Conservation (phyloP, 1,140 invertebrate genomes). For the Hyles vespertilio region DNA sequence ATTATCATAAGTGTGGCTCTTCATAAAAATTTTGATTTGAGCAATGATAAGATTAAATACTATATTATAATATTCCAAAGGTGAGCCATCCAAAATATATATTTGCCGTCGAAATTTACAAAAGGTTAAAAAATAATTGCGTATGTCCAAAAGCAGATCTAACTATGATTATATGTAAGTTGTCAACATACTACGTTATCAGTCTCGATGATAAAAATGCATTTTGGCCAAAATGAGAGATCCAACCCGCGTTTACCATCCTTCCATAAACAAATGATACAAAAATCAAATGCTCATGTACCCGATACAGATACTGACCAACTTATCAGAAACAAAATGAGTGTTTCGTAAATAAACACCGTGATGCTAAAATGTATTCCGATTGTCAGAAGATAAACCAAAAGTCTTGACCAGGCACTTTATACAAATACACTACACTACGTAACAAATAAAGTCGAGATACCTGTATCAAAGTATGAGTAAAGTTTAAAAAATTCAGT, state of each 20-base stretch:
- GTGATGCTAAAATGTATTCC: no score
- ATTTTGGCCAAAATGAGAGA: constrained; percentile 72
- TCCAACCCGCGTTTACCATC: constrained; percentile 59
- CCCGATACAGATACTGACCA: constrained; percentile 57
- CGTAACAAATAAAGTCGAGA: constrained; percentile 49
- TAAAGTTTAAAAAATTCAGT: constrained; percentile 69
- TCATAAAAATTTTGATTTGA: constrained; percentile 70
- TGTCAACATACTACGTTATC: constrained; percentile 69
- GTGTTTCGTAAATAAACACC: constrained; percentile 10
- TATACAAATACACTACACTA: constrained; percentile 26
- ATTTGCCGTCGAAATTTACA: constrained; percentile 62
- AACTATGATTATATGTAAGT: constrained; percentile 49
- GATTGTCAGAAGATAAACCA: no score
- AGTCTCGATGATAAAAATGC: constrained; percentile 72
- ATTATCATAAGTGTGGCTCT: constrained; percentile 62
- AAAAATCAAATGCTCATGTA: constrained; percentile 44
- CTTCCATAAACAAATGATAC: constrained; percentile 50
- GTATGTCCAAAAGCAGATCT: constrained; percentile 62
- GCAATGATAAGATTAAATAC: constrained; percentile 66
- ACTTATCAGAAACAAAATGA: constrained; percentile 7
- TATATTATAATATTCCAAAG: constrained; percentile 62
- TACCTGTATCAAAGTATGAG: constrained; percentile 68
- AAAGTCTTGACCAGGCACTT: constrained; percentile 25
- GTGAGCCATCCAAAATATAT: constrained; percentile 72
- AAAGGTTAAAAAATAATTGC: constrained; percentile 67